A percentile compares a stretch with the other conserved stretches of the same genome.
Conservation (phyloP, 2,113 vertebrate species). For the Desmodus rotundus region DNA sequence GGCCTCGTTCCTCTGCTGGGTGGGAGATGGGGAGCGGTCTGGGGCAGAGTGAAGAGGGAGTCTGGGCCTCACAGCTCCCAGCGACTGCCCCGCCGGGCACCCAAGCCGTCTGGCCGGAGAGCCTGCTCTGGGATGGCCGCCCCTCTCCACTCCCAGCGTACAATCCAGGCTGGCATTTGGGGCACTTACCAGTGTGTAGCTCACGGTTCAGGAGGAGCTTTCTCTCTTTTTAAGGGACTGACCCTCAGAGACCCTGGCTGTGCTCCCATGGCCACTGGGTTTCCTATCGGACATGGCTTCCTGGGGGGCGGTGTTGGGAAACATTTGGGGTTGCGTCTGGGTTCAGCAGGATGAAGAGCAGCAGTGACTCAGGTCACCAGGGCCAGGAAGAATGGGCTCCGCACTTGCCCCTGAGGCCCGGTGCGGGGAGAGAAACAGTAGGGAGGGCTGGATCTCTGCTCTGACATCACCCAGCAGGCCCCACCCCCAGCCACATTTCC, state of each 20-base stretch:
- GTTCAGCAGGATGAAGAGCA: background rate
- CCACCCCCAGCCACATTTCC: fast-evolving
- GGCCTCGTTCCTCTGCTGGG: background rate
- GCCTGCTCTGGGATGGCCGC: background rate
- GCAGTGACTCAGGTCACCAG: background rate
- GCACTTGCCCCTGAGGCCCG: background rate
- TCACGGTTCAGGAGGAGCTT: background rate
- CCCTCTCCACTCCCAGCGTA: background rate
- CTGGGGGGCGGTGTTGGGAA: background rate
- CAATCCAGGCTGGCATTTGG: background rate
- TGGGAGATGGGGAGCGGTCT: background rate
- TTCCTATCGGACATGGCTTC: background rate
- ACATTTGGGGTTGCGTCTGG: background rate
- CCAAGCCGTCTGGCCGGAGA: background rate
- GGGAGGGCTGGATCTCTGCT: background rate
- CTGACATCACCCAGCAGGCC: too few species aligned
- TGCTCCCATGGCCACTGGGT: background rate
- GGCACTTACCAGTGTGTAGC: fast-evolving
- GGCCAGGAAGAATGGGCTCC: background rate
- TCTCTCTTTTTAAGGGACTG: background rate
- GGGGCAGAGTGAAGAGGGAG: background rate
- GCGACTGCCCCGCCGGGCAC: too few species aligned
- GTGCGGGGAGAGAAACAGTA: background rate
- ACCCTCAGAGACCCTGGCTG: background rate
- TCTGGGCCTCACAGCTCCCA: background rate